Base-by-base conservation (phyloP, 2,797 vertebrate genomes). In the Oophaga sylvatica region DNA sequence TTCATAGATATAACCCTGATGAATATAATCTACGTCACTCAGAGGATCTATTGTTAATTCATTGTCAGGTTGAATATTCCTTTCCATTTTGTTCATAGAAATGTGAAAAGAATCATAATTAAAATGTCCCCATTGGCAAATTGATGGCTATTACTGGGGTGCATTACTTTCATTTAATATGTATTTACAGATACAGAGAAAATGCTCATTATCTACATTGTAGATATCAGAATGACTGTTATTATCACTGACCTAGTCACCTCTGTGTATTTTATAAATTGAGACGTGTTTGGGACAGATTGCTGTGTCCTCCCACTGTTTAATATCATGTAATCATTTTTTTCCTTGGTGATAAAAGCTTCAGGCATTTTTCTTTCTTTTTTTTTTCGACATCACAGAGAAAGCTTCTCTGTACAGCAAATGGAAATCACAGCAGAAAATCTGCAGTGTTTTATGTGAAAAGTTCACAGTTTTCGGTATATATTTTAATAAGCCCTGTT, bases 61-160 rank as follows among this genome's bases (percentile, higher is more conserved):
- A 53, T 48, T 75, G 41, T 75, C 41, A 22, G 48, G 48, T 83
- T 57, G 26, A 70, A 70, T 70, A 67, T 45, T 57, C 31, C 26
- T 20, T 26, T 19, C 29, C 31, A 41, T 60, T 76, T 63, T 35
- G 29, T 73, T 56, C 65, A 13, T 84, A 22, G 2, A 31, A 60
- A 13, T n/a, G 83, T 62, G 35, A 60, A 62, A 45, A 75, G 83
- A 62, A 45, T 76, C 35, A 76, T 84, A 84, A 84, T 84, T 84
- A 76, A 59, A 83, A 81, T 76, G 56, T 76, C 83, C 83, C 83
- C 35, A 76, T 83, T 35, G 71, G 83, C 83, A 75, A 73, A 48
- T 84, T 83, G 67, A 41, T 71, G 67, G 81, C 71, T 83, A 83
- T 83, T 83, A 71, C 48, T 83, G 81, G 81, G 65, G 67, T 83